phyloP scores from a whole-genome alignment of 2,888 invertebrate genomes.

The Diachrysia chrysitis region DNA sequence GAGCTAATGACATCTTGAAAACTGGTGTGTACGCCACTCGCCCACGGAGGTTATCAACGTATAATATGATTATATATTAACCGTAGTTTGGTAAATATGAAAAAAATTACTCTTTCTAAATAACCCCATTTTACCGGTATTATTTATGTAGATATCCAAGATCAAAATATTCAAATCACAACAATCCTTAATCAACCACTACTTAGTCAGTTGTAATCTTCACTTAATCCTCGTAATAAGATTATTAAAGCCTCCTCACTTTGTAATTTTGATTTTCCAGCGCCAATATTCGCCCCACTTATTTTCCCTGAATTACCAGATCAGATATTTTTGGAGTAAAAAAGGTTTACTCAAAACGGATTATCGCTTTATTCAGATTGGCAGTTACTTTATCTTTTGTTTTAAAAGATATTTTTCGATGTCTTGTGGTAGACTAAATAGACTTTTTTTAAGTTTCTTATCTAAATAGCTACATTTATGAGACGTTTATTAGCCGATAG shows the following conservation, averaged over 20 bases:
- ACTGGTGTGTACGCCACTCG: too few species aligned
- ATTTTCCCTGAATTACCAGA: slow-evolving; percentile 38
- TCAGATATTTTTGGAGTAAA: slow-evolving; percentile 37
- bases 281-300: slow-evolving; percentile 47
- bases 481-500: too few species aligned
- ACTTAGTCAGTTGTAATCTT: slow-evolving; percentile 44
- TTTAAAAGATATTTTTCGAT: background rate
- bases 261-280: slow-evolving; percentile 51
- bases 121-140: too few species aligned
- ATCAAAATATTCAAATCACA: slow-evolving; percentile 15
- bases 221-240: slow-evolving; percentile 48
- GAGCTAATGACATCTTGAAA: too few species aligned
- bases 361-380: background rate
- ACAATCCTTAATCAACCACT: background rate
- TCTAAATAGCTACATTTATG: too few species aligned
- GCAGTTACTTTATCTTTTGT: slow-evolving; percentile 2
- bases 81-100: too few species aligned
- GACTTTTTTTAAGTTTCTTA: too few species aligned
- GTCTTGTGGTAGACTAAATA: background rate
- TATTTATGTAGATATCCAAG: too few species aligned
- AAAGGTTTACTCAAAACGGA: background rate
- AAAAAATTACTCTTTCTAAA: too few species aligned
- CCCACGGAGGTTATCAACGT: too few species aligned
- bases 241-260: slow-evolving; percentile 47
- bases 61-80: too few species aligned